A percentile compares a stretch with the other conserved stretches of the same genome.
Evolutionary conservation across 2,113 vertebrate genomes (phyloP).

Genomic region (zebrafish (Danio rerio)): GRCz12tu NC_133181.1:17190501-17191000

Average conservation of each 20-base stretch:
- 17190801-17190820: no score
- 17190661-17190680: not conserved
- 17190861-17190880: no score
- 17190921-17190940: no score
- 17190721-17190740: not conserved
- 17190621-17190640: not conserved
- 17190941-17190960: no score
- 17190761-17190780: no score
- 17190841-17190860: no score
- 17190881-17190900: no score
- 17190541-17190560: slow-evolving; percentile 78
- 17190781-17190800: no score
- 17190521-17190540: slow-evolving; percentile 77
- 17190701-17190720: not conserved
- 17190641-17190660: not conserved
- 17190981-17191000: no score
- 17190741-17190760: not conserved
- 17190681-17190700: not conserved
- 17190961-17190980: no score
- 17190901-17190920: no score
- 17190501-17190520: slow-evolving; percentile 79
- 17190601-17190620: not conserved
- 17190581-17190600: slow-evolving; percentile 29
- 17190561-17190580: slow-evolving; percentile 83
- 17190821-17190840: no score